Conservation (phyloP, 2,113 vertebrate species). For the Carlito syrichta region DNA sequence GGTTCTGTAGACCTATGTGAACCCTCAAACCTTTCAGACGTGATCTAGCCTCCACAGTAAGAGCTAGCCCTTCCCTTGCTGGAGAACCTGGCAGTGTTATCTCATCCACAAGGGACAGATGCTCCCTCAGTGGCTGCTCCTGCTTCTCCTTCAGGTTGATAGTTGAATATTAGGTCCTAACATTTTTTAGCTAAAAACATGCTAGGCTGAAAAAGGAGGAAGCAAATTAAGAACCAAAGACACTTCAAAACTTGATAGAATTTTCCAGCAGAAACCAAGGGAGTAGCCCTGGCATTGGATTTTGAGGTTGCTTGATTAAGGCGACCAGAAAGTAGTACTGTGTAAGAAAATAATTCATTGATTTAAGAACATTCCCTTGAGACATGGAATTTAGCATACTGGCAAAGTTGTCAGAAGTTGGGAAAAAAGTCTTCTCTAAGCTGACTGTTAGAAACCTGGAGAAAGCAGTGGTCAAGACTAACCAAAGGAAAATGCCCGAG, state of each 20-base stretch:
- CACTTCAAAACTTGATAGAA: background rate
- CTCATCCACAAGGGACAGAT: background rate
- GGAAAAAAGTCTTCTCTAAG: background rate
- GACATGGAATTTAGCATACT: background rate
- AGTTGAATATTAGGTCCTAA: background rate
- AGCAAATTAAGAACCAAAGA: background rate
- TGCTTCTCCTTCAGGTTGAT: background rate
- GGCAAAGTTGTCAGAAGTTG: background rate
- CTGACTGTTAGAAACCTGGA: background rate
- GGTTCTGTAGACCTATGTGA: background rate
- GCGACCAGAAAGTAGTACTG: background rate
- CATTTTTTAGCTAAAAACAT: background rate
- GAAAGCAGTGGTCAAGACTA: background rate
- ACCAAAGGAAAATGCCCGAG: background rate
- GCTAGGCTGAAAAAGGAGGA: background rate
- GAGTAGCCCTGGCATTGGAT: background rate
- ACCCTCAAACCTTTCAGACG: background rate
- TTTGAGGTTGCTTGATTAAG: background rate
- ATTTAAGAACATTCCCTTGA: background rate
- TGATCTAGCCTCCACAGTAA: background rate
- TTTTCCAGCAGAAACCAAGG: background rate
- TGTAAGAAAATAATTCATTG: background rate
- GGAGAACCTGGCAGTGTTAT: background rate
- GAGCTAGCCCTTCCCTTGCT: background rate
- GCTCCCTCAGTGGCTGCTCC: accelerated